Evolutionary conservation across 2,113 vertebrate species (phyloP), one percentile per base, ranked within the genome.

Genomic region (Trematocara zebra): DNA sequence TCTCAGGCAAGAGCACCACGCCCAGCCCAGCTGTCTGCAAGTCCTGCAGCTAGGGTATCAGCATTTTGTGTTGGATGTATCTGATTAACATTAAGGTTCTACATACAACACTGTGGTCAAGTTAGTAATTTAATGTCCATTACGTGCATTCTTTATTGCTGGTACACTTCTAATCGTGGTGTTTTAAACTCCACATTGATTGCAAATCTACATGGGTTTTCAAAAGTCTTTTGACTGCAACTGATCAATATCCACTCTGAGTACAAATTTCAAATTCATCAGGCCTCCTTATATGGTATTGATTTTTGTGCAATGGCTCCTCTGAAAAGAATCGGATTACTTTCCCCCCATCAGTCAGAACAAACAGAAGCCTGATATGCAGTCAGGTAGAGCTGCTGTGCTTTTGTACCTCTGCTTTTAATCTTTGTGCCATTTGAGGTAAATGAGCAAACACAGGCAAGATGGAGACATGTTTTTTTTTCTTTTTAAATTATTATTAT

Each of bases 191-290:
- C 51, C 53, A 35, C 74, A 92, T 94, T 86, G 92, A 96, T 92
- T 91, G 67, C 53, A 83, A 84, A 94, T 94, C 76, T 88, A 88
- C 84, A 88, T 88, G 78, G 52, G 86, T 88, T 93, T 89, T 91
- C 85, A 90, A 92, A 91, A 85, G 80, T 91, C 80, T 83, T 89
- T 92, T 91, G 90, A 94, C 90, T 90, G 90, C 91, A 88, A 54
- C 83, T 94, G 94, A 95, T 97, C 96, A 93, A 96, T 97, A 96
- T 83, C 88, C 89, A 86, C 91, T 91, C 93, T 90, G 87, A 92
- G 92, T 90, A 94, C 90, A 94, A 52, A 96, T 96, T 96, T 96
- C 88, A 93, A 93, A 96, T 96, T 96, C 95, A 96, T 96, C 94
- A 95, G 81, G 87, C 74, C 89, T 93, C 81, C 93, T 96, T 95